Evolutionary conservation across 2,113 vertebrate genomes (phyloP).

Genomic region (Isurus oxyrinchus): DNA sequence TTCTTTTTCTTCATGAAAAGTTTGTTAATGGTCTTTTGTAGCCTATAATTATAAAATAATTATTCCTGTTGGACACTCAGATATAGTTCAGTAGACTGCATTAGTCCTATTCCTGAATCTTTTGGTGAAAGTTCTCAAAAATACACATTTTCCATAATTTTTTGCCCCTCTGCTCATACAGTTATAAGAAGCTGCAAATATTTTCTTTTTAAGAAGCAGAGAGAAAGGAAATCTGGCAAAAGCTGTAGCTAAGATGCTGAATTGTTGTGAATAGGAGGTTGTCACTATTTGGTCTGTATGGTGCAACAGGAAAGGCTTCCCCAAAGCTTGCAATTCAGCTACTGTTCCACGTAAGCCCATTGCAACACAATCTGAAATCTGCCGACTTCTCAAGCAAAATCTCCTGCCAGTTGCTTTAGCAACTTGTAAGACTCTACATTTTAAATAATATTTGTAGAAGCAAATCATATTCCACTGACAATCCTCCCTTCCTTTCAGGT

Average conservation of each 20-base stretch:
- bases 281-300: conserved; percentile 11
- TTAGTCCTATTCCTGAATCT: background rate
- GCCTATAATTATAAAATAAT: conserved; percentile 23
- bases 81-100: background rate
- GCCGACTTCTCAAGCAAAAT: background rate
- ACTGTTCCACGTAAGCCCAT: background rate
- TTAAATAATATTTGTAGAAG: background rate
- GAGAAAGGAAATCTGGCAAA: background rate
- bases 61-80: background rate
- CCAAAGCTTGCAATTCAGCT: background rate
- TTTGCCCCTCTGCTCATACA: background rate
- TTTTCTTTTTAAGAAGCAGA: background rate
- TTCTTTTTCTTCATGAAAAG: background rate
- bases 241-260: background rate
- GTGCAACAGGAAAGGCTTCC: background rate
- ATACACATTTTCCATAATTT: background rate
- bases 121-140: background rate
- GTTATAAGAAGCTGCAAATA: background rate
- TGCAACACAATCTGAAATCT: background rate
- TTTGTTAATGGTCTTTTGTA: background rate
- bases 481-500: background rate
- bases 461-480: background rate
- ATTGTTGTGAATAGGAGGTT: background rate
- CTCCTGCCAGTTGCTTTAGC: background rate
- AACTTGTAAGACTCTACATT: background rate